Base-by-base conservation (phyloP, 2,113 vertebrate species). In the Taurulus bubalis region DNA sequence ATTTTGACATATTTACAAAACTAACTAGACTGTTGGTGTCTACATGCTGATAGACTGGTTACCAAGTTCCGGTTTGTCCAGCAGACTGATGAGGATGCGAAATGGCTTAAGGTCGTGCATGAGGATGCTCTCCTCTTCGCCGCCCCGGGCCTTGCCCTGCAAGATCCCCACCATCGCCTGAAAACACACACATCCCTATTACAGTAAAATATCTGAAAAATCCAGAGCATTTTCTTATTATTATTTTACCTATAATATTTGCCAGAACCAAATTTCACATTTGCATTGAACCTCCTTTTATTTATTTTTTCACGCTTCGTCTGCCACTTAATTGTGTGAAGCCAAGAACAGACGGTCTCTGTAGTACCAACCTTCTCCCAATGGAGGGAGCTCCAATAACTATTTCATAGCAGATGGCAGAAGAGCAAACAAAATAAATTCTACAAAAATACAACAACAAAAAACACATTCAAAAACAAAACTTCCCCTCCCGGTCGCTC, bases 41-140 rank as follows among this genome's bases (percentile, higher is more conserved):
- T 1, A 56, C 40, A 38, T 14, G 30, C 9, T 51, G 6, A 82
- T 12, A 56, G 22, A 71, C 6, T 15, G 24, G 22, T 91, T 97
- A 99, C 98, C 98, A 73, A 99, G 95, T 83, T 99, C 98, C 70
- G 98, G 98, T 90, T 99, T 99, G 94, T 99, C 98, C 93, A 99
- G 92, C 74, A 99, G 95, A 91, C 98, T 99, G 92, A 99, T 98
- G 81, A 99, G 96, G 94, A 99, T 99, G 74, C 98, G 97, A 87
- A 99, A 99, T 20, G 98, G 98, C 93, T 99, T 99, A 69, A 99
- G 95, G 90, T 99, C 98, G 42, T 98, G 98, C 96, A 96, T 98
- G 85, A 98, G 92, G 1, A 96, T 93, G 78, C 95, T 99, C 88
- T 99, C 98, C 82, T 96, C 95, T 90, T 98, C 96, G 86, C 96